A percentile compares a stretch with the other conserved stretches of the same genome.
These are phyloP conservation scores for Heptranchias perlo DNA, from an alignment of 2,113 vertebrate genomes.

Conservation along the genomic window DNA sequence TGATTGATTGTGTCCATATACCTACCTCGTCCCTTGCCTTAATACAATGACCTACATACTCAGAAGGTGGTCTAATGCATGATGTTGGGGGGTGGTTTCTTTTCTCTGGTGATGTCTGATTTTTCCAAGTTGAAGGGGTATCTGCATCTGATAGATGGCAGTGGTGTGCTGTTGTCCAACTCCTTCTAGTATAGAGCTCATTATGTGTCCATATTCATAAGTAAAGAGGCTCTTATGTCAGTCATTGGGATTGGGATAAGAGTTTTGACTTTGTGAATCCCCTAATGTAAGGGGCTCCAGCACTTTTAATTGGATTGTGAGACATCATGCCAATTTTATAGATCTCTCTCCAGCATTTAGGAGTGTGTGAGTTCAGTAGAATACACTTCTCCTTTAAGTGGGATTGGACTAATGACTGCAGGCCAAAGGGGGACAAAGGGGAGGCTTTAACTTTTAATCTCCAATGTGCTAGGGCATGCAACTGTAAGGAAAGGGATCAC, in stretches of 20 bases:
- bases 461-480: not conserved
- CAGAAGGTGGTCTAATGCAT: not conserved
- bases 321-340: not conserved
- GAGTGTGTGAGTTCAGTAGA: not conserved
- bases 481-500: not conserved
- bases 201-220: not conserved
- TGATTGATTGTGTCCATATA: too few relatives aligned
- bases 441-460: not conserved
- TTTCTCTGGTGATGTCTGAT: not conserved
- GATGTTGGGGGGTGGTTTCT: not conserved
- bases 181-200: not conserved
- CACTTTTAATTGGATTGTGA: not conserved
- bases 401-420: not conserved
- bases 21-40: not conserved
- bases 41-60: not conserved
- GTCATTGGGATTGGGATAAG: not conserved
- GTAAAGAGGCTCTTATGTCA: not conserved
- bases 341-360: not conserved
- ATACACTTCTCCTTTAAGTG: not conserved
- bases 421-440: not conserved
- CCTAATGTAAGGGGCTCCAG: not conserved
- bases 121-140: not conserved
- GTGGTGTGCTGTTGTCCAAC: not conserved
- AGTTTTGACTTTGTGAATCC: constrained; percentile 5
- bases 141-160: not conserved